phyloP scores from a whole-genome alignment of 2,797 vertebrate genomes.

The Sebastes kiyomatsui region DNA sequence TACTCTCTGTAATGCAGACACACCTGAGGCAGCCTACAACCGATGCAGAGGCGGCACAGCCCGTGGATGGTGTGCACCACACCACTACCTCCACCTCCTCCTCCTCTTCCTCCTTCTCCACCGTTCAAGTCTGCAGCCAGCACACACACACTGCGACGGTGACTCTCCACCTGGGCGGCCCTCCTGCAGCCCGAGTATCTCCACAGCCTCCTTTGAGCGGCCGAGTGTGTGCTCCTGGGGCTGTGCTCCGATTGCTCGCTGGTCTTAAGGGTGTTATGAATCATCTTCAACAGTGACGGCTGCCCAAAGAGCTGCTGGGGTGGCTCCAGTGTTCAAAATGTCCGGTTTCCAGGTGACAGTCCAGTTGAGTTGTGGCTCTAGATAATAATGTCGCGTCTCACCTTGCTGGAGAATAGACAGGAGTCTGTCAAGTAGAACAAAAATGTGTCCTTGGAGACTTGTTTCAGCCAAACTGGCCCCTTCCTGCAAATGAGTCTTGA shows the following conservation, averaged over 20 bases:
- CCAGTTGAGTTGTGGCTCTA: background rate
- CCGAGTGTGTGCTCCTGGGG: constrained; percentile 64
- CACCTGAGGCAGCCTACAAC: constrained; percentile 90
- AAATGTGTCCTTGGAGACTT: constrained; percentile 27
- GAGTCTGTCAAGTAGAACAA: constrained; percentile 8
- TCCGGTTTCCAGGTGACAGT: constrained; percentile 13
- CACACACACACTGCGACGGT: constrained; percentile 76
- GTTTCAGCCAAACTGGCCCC: constrained; percentile 13
- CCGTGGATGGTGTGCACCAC: constrained; percentile 91
- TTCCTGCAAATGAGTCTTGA: constrained; percentile 3
- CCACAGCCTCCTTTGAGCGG: constrained; percentile 72
- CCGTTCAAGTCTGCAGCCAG: constrained; percentile 72
- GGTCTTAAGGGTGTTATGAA: constrained; percentile 78
- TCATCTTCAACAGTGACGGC: constrained; percentile 58
- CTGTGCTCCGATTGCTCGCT: constrained; percentile 59
- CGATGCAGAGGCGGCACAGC: constrained; percentile 91
- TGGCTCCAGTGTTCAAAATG: background rate
- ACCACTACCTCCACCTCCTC: constrained; percentile 54
- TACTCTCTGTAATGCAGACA: constrained; percentile 62
- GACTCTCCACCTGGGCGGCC: constrained; percentile 59
- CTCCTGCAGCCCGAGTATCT: constrained; percentile 73
- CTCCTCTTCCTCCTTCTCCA: constrained; percentile 40
- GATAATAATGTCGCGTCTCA: background rate
- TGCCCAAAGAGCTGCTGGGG: background rate
- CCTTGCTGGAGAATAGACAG: constrained; percentile 14